Conservation (phyloP, 2,113 vertebrate genomes). For the Orthonyx spaldingii region DNA sequence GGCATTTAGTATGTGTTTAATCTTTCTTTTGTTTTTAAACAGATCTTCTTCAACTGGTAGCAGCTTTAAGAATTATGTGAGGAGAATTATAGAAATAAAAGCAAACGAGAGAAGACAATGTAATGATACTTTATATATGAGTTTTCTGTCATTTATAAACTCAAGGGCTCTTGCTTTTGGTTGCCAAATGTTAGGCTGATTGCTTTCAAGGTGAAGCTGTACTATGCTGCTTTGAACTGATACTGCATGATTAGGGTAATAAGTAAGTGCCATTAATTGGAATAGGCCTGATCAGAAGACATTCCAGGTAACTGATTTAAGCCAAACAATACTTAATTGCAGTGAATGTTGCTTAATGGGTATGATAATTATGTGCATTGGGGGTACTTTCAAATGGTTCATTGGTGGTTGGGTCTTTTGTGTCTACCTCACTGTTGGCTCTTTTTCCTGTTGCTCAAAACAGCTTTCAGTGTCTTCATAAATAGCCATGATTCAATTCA, state of each 20-base stretch:
- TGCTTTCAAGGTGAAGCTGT: constrained; percentile 60
- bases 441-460: constrained; percentile 11
- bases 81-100: not conserved
- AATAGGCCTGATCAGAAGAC: constrained; percentile 56
- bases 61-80: constrained; percentile 3
- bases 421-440: constrained; percentile 16
- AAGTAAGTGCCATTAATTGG: constrained; percentile 59
- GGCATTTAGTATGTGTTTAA: not conserved
- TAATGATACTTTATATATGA: not conserved
- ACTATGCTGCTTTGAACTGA: constrained; percentile 54
- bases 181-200: constrained; percentile 44
- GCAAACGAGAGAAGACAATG: not conserved
- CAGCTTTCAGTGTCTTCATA: constrained; percentile 16
- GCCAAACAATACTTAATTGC: constrained; percentile 63
- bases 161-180: not conserved
- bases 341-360: constrained; percentile 52
- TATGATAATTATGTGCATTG: constrained; percentile 45
- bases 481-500: constrained; percentile 7
- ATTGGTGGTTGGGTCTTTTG: constrained; percentile 43
- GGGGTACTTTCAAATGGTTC: constrained; percentile 56
- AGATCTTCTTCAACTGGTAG: not conserved
- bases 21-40: constrained; percentile 8
- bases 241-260: constrained; percentile 56
- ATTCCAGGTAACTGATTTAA: constrained; percentile 64
- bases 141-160: not conserved